These are phyloP conservation scores for Toxotes jaculatrix DNA, from an alignment of 2,113 vertebrate species.

Conservation along the genomic window DNA sequence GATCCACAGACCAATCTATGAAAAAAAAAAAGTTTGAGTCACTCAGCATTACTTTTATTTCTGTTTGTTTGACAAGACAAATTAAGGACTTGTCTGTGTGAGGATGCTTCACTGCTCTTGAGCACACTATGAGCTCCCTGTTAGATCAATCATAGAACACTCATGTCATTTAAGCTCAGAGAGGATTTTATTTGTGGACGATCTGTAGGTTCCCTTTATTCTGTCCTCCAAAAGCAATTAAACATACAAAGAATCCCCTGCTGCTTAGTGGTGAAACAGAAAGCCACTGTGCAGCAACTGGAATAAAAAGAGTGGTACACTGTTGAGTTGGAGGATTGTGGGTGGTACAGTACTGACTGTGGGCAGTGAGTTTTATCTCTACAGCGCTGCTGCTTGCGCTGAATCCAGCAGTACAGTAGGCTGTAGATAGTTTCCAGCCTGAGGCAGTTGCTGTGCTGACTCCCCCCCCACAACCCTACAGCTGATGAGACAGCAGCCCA, in stretches of 20 bases:
- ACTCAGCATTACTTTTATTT: too few species aligned
- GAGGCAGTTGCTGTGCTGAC: not conserved
- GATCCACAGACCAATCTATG: constrained; percentile 42
- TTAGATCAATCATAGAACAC: constrained; percentile 4
- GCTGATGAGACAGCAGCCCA: constrained; percentile 14
- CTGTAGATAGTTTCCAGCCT: constrained; percentile 24
- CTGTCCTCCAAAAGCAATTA: not conserved
- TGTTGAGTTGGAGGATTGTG: constrained; percentile 30
- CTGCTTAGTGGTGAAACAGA: not conserved
- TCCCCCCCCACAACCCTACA: not conserved
- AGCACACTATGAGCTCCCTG: constrained; percentile 9
- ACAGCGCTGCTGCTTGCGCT: not conserved
- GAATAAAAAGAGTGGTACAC: not conserved
- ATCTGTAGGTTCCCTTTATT: not conserved
- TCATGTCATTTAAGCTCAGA: not conserved
- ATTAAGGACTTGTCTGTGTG: not conserved
- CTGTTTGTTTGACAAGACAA: constrained; percentile 1
- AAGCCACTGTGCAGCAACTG: not conserved
- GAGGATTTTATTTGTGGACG: constrained; percentile 7
- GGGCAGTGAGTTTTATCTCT: constrained; percentile 13
- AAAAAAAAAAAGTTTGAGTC: constrained; percentile 11
- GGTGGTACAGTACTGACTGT: not conserved
- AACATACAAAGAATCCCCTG: not conserved
- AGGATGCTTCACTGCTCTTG: not conserved
- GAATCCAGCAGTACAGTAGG: not conserved